Base-by-base conservation (phyloP, 2,797 vertebrate species). In the Babyrousa celebensis region DNA sequence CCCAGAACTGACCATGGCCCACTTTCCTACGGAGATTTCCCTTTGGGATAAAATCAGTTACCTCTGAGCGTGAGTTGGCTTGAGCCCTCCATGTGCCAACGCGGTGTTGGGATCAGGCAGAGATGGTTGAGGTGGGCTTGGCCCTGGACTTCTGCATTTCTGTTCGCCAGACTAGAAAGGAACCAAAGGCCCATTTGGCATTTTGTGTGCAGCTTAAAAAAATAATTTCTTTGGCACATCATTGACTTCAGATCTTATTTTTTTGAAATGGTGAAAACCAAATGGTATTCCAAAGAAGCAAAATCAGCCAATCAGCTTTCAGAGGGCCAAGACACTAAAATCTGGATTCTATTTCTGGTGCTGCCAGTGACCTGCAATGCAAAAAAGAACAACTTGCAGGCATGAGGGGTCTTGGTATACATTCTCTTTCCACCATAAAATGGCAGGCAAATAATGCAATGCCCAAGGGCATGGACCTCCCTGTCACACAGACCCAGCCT, bases 231-330 rank as follows among this genome's bases (percentile, higher is more conserved):
- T 36, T 32, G 20, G 15, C 23, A 32, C 58, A 48, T 74, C 87
- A 67, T 82, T 89, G 43, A 58, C 32, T 62, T 95, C 14, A 56
- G 48, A 78, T 71, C 23, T 68, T 95, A 92, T 71, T 89, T 96
- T 36, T 94, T 32, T 83, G n/a, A 95, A 96, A 88, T 15, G 40
- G 10, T 71, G 2, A 89, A 88, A 85, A 91, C 68, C 23, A 43
- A 92, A 54, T 83, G 12, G 27, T 52, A 85, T 78, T 93, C 43
- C 77, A 90, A 80, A 83, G 60, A 91, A 62, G 12, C 16, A 54
- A 95, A 93, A 60, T 91, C 29, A 88, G 62, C 11, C 89, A 58
- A 36, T 91, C 29, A 62, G 60, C 10, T 94, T 87, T 74, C 60
- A 78, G 20, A 8, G 23, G 8, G 52, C 25, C 32, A 71, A 75